Conservation (phyloP, 92 coral and sea anemone species). For the Metridium senile region DNA sequence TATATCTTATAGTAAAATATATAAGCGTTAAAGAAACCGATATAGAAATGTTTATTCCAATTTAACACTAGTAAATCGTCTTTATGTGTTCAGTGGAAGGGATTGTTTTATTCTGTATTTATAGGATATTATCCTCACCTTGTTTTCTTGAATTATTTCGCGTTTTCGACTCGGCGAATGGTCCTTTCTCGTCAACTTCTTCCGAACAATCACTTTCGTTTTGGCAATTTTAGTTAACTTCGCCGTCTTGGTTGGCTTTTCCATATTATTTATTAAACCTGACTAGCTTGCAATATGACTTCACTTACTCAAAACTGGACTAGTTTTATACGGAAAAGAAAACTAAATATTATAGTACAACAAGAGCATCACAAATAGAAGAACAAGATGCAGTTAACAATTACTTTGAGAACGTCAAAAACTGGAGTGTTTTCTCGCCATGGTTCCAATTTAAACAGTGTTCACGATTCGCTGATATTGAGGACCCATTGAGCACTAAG, state of each 20-base stretch:
- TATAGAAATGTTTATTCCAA: no score
- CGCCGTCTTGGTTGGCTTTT: background rate
- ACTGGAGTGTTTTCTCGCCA: background rate
- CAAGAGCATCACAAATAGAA: background rate
- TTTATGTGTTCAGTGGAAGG: no score
- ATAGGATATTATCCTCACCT: no score
- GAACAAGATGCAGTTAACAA: background rate
- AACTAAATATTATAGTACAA: background rate
- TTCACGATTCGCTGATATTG: background rate
- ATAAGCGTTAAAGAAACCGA: no score
- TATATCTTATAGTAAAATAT: no score
- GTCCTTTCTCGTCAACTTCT: conserved; percentile 5
- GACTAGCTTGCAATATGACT: no score
- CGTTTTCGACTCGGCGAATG: background rate
- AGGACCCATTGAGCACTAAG: background rate
- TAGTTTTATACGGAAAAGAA: no score
- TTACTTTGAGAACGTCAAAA: background rate
- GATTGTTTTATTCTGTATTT: no score
- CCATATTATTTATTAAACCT: no score
- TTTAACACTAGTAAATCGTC: no score
- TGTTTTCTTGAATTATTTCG: background rate
- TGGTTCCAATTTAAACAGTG: background rate
- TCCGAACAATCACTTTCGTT: conserved; percentile 20
- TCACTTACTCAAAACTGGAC: no score
- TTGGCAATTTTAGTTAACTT: background rate